Evolutionary conservation across 2,797 vertebrate species (phyloP).

Genomic region (Pangasius krempfi): DNA sequence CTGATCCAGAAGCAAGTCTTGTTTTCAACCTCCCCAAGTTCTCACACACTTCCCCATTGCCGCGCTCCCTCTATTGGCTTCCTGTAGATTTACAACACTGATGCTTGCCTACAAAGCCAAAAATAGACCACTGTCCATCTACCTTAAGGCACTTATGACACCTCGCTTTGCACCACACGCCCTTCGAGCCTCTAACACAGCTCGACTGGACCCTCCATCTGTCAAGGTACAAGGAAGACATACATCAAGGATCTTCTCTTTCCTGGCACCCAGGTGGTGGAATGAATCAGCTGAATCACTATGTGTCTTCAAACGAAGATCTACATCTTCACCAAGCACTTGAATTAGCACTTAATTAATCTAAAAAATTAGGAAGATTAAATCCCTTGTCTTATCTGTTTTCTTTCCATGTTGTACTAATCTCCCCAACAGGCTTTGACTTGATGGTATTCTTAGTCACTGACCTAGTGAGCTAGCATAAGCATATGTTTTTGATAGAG

Average conservation of each 20-base stretch:
- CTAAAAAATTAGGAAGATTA: not conserved
- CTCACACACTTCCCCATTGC: not conserved
- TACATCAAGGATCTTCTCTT: not conserved
- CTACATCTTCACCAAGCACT: not conserved
- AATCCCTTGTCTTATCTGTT: not conserved
- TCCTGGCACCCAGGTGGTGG: not conserved
- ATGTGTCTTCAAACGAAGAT: not conserved
- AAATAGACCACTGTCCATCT: not conserved
- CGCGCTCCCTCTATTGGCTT: not conserved
- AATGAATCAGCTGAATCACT: not conserved
- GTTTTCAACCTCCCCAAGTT: not conserved
- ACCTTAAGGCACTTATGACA: not conserved
- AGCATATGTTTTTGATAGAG: too few species aligned
- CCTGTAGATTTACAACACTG: not conserved
- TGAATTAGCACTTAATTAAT: not conserved
- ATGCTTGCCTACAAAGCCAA: not conserved
- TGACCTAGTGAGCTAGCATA: not conserved
- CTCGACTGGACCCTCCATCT: not conserved
- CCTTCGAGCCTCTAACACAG: not conserved
- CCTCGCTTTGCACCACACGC: not conserved
- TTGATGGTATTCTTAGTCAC: not conserved
- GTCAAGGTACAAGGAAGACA: not conserved
- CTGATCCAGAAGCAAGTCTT: not conserved
- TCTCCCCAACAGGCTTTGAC: not conserved
- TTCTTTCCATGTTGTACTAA: not conserved